A percentile compares a stretch with the other conserved stretches of the same genome.
Conservation (phyloP, 2,888 invertebrate genomes). For the Ganaspis brasiliensis region DNA sequence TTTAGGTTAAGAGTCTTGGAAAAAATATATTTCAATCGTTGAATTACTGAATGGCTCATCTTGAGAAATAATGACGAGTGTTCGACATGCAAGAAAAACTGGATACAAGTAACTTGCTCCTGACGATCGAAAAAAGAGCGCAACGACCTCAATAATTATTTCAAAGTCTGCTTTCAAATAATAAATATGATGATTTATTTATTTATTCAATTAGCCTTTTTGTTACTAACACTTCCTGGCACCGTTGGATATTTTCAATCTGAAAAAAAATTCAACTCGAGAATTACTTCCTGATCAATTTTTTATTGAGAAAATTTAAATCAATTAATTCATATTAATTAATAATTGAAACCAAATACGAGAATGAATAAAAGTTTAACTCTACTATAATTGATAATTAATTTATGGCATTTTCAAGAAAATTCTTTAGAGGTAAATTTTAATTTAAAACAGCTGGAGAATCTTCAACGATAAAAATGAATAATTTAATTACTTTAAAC, state of each 20-base stretch:
- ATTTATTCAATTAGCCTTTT: constrained; percentile 3
- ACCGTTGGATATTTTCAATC: neutral
- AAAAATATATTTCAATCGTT: constrained; percentile 30
- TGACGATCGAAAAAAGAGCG: constrained; percentile 21
- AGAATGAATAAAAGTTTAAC: no score
- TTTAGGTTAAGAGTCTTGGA: constrained; percentile 23
- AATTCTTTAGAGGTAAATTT: no score
- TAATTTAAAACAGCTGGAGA: no score
- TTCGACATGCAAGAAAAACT: constrained; percentile 28
- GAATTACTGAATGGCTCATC: constrained; percentile 27
- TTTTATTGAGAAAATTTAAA: no score
- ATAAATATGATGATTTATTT: constrained; percentile 21
- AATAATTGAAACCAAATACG: no score
- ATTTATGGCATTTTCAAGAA: no score
- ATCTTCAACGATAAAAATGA: no score
- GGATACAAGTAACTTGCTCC: neutral
- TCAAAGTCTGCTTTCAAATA: neutral
- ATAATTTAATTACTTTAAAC: no score
- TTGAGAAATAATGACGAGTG: constrained; percentile 4
- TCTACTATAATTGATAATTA: no score
- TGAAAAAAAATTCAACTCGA: neutral
- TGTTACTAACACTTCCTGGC: neutral
- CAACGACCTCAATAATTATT: neutral
- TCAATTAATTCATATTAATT: no score
- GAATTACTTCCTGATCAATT: no score